Evolutionary conservation across 2,888 invertebrate species (phyloP).

Genomic region (Napeogenes inachia): DNA sequence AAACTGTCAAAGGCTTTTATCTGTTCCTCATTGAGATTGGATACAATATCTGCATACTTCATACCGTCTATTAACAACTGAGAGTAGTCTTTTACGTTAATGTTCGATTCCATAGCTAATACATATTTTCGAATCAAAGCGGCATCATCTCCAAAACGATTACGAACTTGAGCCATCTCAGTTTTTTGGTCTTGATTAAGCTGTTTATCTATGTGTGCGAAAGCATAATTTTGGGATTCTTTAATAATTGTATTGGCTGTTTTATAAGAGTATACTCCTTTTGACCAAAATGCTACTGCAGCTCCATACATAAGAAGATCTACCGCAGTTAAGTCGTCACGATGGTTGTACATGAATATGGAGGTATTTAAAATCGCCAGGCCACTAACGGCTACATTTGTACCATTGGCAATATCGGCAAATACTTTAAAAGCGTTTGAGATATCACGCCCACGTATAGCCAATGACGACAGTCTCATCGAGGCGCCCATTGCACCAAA

Average conservation of each 20-base stretch:
- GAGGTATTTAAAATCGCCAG: slow-evolving; percentile 33
- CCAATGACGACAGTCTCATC: slow-evolving; percentile 34
- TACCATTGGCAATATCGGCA: slow-evolving; percentile 33
- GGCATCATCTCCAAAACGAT: slow-evolving; percentile 31
- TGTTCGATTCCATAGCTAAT: slow-evolving; percentile 29
- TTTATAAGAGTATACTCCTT: slow-evolving; percentile 33
- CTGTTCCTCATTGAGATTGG: slow-evolving; percentile 30
- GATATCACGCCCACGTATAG: slow-evolving; percentile 31
- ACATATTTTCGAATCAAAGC: slow-evolving; percentile 31
- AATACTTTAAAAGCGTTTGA: slow-evolving; percentile 31
- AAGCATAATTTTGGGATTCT: slow-evolving; percentile 32
- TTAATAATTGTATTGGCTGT: slow-evolving; percentile 32
- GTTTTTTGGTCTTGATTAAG: slow-evolving; percentile 25
- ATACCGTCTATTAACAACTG: slow-evolving; percentile 31
- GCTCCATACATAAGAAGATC: slow-evolving; percentile 34
- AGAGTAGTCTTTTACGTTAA: slow-evolving; percentile 29
- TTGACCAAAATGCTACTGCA: slow-evolving; percentile 35
- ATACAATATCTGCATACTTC: slow-evolving; percentile 32
- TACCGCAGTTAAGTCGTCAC: slow-evolving; percentile 27
- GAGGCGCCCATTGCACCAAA: slow-evolving; percentile 37
- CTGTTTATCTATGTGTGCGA: slow-evolving; percentile 29
- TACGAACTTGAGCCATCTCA: slow-evolving; percentile 25
- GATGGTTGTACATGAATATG: slow-evolving; percentile 28
- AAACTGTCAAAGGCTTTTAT: slow-evolving; percentile 31
- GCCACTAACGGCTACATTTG: slow-evolving; percentile 32